Evolutionary conservation across 2,113 vertebrate genomes (phyloP), one percentile per base, ranked within the genome.

Genomic region (Paracanthobrama guichenoti): DNA sequence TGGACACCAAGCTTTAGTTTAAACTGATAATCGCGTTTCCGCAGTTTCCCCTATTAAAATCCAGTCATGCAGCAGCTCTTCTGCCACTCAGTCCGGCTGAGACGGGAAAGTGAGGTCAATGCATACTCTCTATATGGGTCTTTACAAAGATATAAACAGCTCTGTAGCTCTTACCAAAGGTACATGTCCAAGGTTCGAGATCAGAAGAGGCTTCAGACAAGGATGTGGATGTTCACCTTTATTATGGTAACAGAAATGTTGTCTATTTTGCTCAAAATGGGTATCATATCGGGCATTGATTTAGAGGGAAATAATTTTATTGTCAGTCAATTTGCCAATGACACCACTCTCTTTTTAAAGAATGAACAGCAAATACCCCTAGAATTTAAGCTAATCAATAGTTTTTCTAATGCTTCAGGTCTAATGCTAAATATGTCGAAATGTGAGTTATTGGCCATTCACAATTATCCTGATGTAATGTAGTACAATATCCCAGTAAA

Each of bases 171-270:
- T n/a, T n/a, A n/a, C n/a, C n/a, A n/a, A n/a, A n/a, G n/a, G n/a
- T n/a, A n/a, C n/a, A n/a, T n/a, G n/a, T n/a, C n/a, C n/a, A n/a
- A n/a, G n/a, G n/a, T n/a, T n/a, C n/a, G n/a, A n/a, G n/a, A n/a
- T n/a, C n/a, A n/a, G n/a, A n/a, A n/a, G n/a, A n/a, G n/a, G n/a
- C n/a, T n/a, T n/a, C n/a, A n/a, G n/a, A n/a, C n/a, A n/a, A n/a
- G n/a, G n/a, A n/a, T n/a, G n/a, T n/a, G n/a, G n/a, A n/a, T n/a
- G 46, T 9, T 77, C 74, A 78, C 75, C 28, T 18, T 14, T 78
- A 55, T 59, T 10, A 35, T 59, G 75, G 75, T 59, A 5, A 28
- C 53, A 77, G 75, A 77, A 55, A 18, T 75, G 14, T 75, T 75
- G 11, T 35, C 72, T 48, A 75, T 76, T 20, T 67, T 39, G 14